Conservation (phyloP, 2,113 vertebrate species). For the Caranx ignobilis region DNA sequence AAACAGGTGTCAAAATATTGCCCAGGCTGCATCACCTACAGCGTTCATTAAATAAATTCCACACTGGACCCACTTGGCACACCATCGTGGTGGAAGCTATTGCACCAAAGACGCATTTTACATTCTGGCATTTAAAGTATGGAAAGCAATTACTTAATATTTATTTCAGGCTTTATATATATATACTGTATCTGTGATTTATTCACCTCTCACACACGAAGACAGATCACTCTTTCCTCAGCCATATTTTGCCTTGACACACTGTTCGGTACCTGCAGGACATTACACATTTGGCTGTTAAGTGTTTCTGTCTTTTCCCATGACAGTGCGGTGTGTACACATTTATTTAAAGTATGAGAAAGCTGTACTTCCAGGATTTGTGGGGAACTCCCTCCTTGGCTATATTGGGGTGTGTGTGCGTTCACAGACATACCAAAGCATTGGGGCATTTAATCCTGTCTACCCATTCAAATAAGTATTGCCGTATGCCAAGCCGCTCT, state of each 20-base stretch:
- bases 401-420: constrained; percentile 53
- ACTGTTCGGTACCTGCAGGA: background rate
- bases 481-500: constrained; percentile 47
- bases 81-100: background rate
- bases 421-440: constrained; percentile 69
- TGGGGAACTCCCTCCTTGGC: constrained; percentile 68
- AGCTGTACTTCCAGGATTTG: constrained; percentile 48
- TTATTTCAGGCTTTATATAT: background rate
- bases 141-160: constrained; percentile 18
- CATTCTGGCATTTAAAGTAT: constrained; percentile 31
- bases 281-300: constrained; percentile 1
- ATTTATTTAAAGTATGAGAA: constrained; percentile 56
- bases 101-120: background rate
- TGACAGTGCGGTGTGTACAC: constrained; percentile 43
- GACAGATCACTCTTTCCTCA: background rate
- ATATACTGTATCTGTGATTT: background rate
- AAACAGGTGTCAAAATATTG: constrained; percentile 67
- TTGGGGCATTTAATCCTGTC: constrained; percentile 65
- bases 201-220: background rate
- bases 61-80: constrained; percentile 30
- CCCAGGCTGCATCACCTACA: constrained; percentile 21
- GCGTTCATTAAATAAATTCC: constrained; percentile 47
- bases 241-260: constrained; percentile 3
- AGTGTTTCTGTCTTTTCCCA: constrained; percentile 48
- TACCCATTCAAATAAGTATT: constrained; percentile 51